Base-by-base conservation (phyloP, 2,888 invertebrate species). In the Pyrochroa serraticornis region DNA sequence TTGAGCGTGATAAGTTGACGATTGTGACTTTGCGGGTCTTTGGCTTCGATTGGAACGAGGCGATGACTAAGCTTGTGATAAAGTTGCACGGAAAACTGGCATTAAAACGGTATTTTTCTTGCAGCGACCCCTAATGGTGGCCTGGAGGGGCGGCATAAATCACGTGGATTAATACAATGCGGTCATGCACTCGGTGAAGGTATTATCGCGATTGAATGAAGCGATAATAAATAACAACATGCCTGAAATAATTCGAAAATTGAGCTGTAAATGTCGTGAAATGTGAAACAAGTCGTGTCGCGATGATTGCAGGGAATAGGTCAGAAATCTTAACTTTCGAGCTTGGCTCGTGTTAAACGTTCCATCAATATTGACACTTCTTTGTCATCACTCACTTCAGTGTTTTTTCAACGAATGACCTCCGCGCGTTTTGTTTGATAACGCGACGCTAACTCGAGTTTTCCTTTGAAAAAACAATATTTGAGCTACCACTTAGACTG, bases 351-450 rank as follows among this genome's bases (percentile, higher is more conserved):
- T 51, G 60, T 53, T 61, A 53, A 64, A 58, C 60, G 58, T 53
- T 53, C 43, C 53, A 61, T 61, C 61, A 65, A 65, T 65, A 65
- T 63, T 65, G 59, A 56, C 60, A 60, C 39, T 55, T 37, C 52
- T 53, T 53, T 43, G 57, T 53, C 47, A 57, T 57, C 57, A 41
- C 42, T 46, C 39, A 46, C 53, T 46, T 33, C 34, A 46, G 50
- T 57, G 57, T 57, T 57, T 41, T 57, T 42, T 37, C 33, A 57
- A 51, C 32, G 46, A 51, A 51, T 51, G 57, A 57, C 50, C 57
- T 53, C 46, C 22, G 22, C 35, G 38, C 39, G 41, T 55, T 48
- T 41, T 46, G 41, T 53, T 55, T 48, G 47, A 48, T 48, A 55
- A 55, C 54, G 36, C 12, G 41, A 53, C 52, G 46, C 55, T 46